phyloP scores from a whole-genome alignment of 2,113 vertebrate genomes.

The Microcebus ravelobensis region DNA sequence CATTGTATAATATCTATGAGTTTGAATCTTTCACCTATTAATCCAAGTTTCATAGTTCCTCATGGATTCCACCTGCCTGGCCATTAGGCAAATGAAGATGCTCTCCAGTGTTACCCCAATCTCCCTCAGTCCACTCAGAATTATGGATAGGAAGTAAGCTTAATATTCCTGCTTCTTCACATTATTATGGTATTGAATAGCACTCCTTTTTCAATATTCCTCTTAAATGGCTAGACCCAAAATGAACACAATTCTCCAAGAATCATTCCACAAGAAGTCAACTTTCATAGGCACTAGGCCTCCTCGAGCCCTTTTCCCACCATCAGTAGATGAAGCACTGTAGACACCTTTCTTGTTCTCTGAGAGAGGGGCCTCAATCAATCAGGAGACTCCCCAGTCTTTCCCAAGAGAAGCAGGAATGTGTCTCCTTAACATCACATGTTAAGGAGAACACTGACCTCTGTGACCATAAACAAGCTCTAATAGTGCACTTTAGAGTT shows the following conservation, averaged over 20 bases:
- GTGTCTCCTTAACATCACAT: background rate
- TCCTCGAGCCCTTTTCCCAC: background rate
- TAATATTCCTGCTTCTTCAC: background rate
- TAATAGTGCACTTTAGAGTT: background rate
- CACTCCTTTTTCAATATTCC: background rate
- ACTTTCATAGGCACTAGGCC: accelerated
- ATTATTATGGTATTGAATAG: background rate
- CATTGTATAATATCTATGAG: background rate
- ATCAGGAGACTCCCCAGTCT: background rate
- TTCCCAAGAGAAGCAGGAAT: background rate
- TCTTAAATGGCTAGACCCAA: background rate
- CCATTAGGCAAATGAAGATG: background rate
- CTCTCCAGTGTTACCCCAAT: background rate
- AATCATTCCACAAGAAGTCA: background rate
- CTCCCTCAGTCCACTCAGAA: too few species aligned
- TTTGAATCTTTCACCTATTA: background rate
- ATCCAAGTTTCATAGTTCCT: background rate
- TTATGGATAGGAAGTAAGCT: background rate
- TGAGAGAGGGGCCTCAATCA: background rate
- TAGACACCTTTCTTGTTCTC: background rate
- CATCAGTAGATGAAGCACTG: too few species aligned
- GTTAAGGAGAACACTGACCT: background rate
- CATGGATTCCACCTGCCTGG: background rate
- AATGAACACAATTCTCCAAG: background rate
- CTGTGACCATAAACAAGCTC: background rate